phyloP scores from a whole-genome alignment of 2,113 vertebrate species.

The Megaptera novaeangliae region DNA sequence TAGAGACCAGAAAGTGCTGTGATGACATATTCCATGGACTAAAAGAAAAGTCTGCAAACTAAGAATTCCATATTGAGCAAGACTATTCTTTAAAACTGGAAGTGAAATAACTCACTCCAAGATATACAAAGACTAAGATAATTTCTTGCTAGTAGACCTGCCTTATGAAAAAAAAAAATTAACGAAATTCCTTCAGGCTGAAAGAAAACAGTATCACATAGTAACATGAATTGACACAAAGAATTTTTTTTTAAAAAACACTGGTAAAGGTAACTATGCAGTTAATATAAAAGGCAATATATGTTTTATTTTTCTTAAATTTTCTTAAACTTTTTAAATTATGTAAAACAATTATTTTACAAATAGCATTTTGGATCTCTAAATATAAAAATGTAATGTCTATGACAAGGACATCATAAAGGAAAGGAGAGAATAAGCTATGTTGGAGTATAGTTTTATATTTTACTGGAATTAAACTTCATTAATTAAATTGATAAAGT shows the following conservation, averaged over 20 bases:
- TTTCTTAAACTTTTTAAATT: not conserved
- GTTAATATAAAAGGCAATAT: not conserved
- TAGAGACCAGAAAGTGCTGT: not conserved
- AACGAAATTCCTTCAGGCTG: not conserved
- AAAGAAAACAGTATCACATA: not conserved
- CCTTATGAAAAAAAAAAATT: not conserved
- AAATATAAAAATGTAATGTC: not conserved
- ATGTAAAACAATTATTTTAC: not conserved
- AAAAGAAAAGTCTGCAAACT: not conserved
- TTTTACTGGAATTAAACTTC: not conserved
- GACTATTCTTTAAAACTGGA: not conserved
- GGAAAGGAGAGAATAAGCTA: not conserved
- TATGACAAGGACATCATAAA: not conserved
- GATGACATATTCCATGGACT: not conserved
- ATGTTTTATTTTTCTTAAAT: not conserved
- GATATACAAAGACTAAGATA: not conserved
- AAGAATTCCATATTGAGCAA: not conserved
- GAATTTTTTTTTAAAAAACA: not conserved
- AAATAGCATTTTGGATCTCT: not conserved
- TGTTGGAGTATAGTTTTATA: not conserved
- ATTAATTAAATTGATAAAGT: not conserved
- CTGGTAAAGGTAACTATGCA: not conserved
- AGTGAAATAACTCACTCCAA: not conserved
- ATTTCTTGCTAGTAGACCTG: not conserved
- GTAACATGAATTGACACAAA: not conserved